These are phyloP conservation scores for Bilobella aurantiaca DNA, from an alignment of 1,140 invertebrate species.

Conservation along the genomic window DNA sequence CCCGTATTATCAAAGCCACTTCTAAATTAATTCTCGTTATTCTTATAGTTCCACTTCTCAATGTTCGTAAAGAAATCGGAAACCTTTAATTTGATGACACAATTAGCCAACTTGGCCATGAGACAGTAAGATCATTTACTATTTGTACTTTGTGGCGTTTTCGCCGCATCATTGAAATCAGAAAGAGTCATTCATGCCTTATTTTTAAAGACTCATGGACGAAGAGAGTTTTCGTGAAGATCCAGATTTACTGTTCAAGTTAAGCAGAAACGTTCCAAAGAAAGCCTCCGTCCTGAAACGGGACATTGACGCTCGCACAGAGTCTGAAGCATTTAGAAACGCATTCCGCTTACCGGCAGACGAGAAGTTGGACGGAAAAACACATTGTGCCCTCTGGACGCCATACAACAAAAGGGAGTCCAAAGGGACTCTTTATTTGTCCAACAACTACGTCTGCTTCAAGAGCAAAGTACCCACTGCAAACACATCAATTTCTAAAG, in stretches of 20 bases:
- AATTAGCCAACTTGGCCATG: slow-evolving; percentile 92
- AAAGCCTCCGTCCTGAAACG: slow-evolving; percentile 80
- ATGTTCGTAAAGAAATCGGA: slow-evolving; percentile 82
- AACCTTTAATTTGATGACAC: slow-evolving; percentile 83
- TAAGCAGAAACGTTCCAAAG: slow-evolving; percentile 73
- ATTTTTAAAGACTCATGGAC: slow-evolving; percentile 57
- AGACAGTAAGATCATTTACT: slow-evolving; percentile 73
- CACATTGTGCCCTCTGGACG: slow-evolving; percentile 83
- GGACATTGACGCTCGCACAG: slow-evolving; percentile 85
- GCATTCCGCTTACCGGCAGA: slow-evolving; percentile 71
- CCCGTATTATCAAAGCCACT: background rate
- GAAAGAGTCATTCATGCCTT: background rate
- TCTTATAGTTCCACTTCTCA: slow-evolving; percentile 67
- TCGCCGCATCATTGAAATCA: background rate
- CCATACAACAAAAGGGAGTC: slow-evolving; percentile 86
- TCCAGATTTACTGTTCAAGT: slow-evolving; percentile 64
- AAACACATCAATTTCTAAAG: background rate
- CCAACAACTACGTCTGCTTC: slow-evolving; percentile 91
- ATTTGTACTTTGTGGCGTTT: no score
- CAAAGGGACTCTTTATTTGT: slow-evolving; percentile 81
- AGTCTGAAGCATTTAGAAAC: slow-evolving; percentile 70
- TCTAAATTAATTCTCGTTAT: background rate
- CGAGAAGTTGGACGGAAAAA: slow-evolving; percentile 84
- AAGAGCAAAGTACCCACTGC: slow-evolving; percentile 67
- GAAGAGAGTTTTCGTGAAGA: slow-evolving; percentile 79